A percentile compares a stretch with the other conserved stretches of the same genome.
phyloP scores from a whole-genome alignment of 2,888 invertebrate genomes.

The Eristalis intricaria region DNA sequence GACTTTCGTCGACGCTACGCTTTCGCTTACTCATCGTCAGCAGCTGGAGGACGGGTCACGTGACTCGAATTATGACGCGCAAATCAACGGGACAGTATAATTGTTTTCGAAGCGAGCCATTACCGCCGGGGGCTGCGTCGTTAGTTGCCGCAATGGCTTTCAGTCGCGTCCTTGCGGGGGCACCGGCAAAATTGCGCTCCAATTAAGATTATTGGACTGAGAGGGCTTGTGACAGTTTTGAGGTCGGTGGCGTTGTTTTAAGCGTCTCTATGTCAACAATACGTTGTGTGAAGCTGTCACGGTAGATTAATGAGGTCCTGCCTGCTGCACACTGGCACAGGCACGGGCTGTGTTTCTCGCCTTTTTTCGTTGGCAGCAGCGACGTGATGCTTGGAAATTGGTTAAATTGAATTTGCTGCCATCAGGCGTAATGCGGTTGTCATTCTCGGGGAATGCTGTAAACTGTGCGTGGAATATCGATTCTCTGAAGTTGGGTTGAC shows the following conservation, averaged over 20 bases:
- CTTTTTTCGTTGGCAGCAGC: neutral
- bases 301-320: constrained; percentile 9
- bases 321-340: neutral
- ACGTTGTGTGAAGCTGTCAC: constrained; percentile 14
- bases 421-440: neutral
- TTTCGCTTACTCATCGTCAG: constrained; percentile 12
- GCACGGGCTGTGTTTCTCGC: neutral
- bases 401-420: constrained; percentile 6
- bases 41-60: constrained; percentile 5
- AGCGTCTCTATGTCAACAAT: constrained; percentile 11
- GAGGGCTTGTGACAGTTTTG: constrained; percentile 3
- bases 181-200: constrained; percentile 18
- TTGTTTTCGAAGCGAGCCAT: constrained; percentile 34
- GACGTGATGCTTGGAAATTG: constrained; percentile 7
- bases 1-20: constrained; percentile 17
- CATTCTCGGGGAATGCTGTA: neutral
- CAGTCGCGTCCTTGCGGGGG: neutral
- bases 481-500: neutral
- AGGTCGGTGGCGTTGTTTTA: neutral
- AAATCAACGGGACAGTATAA: constrained; percentile 52
- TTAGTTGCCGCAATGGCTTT: constrained; percentile 10
- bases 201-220: constrained; percentile 28
- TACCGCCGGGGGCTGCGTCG: neutral
- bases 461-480: neutral
- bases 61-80: constrained; percentile 54